These are phyloP conservation scores for Microhierax caerulescens DNA, from an alignment of 2,797 vertebrate genomes.

Conservation along the genomic window DNA sequence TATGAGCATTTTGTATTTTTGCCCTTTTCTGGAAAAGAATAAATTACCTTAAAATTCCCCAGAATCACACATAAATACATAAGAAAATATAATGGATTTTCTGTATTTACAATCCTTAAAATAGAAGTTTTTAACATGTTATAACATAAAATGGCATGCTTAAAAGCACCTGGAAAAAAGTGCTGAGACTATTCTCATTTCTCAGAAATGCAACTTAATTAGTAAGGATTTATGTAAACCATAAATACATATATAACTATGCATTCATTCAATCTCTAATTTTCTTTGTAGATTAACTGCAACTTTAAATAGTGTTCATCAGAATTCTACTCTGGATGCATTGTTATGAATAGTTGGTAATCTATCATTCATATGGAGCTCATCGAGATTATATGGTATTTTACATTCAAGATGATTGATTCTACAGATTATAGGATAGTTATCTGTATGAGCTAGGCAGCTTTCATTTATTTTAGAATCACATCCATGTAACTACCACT, in stretches of 20 bases:
- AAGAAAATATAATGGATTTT: neutral
- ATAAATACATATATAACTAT: neutral
- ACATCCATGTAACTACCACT: neutral
- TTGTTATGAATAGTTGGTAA: neutral
- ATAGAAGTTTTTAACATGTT: neutral
- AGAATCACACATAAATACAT: neutral
- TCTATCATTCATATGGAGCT: neutral
- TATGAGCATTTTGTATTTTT: neutral
- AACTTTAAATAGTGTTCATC: neutral
- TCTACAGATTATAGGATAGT: neutral
- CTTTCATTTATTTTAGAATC: neutral
- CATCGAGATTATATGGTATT: neutral
- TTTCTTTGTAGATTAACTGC: neutral
- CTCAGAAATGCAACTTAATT: neutral
- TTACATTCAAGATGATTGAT: neutral
- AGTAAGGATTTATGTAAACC: neutral
- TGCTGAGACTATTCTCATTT: neutral
- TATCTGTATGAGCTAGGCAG: neutral
- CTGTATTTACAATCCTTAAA: neutral
- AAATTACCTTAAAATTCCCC: neutral
- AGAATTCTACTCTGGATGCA: neutral
- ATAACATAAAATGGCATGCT: neutral
- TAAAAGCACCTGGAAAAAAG: neutral
- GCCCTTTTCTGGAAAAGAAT: neutral
- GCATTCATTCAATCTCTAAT: neutral